These are phyloP conservation scores for Pyrrhosoma nymphula DNA, from an alignment of 2,888 invertebrate species.

Conservation along the genomic window DNA sequence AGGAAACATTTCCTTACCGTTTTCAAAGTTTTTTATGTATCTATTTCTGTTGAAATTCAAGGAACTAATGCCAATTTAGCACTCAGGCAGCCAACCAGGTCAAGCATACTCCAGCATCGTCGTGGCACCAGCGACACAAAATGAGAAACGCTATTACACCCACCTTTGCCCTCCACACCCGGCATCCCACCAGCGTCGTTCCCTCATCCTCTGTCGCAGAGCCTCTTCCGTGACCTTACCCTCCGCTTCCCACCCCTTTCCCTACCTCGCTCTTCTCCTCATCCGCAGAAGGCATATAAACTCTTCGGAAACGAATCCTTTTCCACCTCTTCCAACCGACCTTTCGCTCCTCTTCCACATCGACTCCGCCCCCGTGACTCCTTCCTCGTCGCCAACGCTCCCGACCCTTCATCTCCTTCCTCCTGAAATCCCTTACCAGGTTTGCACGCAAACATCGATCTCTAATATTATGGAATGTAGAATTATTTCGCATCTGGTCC, in stretches of 20 bases:
- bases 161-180: not conserved
- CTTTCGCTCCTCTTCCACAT: not conserved
- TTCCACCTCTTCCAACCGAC: not conserved
- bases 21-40: not conserved
- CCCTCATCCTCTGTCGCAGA: not conserved
- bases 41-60: slow-evolving; percentile 57
- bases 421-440: too few relatives aligned
- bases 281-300: not conserved
- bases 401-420: not conserved
- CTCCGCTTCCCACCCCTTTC: too few relatives aligned
- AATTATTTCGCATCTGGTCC: too few relatives aligned
- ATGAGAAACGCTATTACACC: slow-evolving; percentile 46
- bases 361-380: not conserved
- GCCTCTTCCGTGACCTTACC: not conserved
- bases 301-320: not conserved
- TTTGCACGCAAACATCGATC: too few relatives aligned
- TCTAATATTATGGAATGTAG: too few relatives aligned
- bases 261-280: not conserved
- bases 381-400: not conserved
- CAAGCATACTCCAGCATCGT: slow-evolving; percentile 26
- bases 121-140: slow-evolving; percentile 44
- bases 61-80: slow-evolving; percentile 56
- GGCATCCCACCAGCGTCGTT: not conserved
- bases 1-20: not conserved
- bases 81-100: slow-evolving; percentile 64